Evolutionary conservation across 92 coral and sea anemone species (phyloP).

Genomic region (Pocillopora grandis): DNA sequence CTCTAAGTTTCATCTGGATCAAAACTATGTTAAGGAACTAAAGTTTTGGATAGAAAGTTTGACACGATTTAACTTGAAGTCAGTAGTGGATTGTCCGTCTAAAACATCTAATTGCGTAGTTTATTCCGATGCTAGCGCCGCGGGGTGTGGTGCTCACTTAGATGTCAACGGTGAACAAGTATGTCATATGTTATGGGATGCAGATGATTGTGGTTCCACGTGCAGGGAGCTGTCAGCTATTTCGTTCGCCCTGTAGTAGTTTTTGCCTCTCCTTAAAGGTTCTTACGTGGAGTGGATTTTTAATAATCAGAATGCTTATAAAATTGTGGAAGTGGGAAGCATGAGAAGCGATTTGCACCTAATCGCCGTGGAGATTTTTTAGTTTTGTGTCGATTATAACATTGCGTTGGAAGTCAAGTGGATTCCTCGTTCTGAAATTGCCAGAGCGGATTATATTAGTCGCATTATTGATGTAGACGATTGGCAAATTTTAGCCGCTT

Average conservation of each 20-base stretch:
- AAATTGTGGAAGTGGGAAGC: constrained; percentile 42
- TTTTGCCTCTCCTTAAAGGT: background rate
- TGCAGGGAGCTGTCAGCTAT: constrained; percentile 32
- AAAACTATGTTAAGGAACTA: constrained; percentile 47
- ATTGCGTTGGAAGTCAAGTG: too few species aligned
- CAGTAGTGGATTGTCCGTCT: too few species aligned
- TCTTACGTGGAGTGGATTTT: constrained; percentile 30
- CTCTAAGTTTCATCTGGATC: constrained; percentile 12
- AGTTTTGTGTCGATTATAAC: too few species aligned
- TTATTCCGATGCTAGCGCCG: too few species aligned
- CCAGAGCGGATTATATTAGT: constrained; percentile 45
- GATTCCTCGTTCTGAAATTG: background rate
- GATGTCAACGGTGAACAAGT: constrained; percentile 5
- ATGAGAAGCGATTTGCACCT: too few species aligned
- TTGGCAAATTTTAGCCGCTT: constrained; percentile 53
- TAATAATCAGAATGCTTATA: constrained; percentile 32
- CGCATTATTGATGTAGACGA: constrained; percentile 52
- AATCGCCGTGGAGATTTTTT: too few species aligned
- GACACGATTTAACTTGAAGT: background rate
- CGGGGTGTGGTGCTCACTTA: background rate
- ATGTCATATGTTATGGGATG: constrained; percentile 26
- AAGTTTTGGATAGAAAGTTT: constrained; percentile 32
- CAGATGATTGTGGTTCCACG: constrained; percentile 5
- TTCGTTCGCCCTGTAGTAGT: background rate
- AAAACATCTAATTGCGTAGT: too few species aligned